Conservation (phyloP, 2,113 vertebrate species). For the Chlorocebus sabaeus region DNA sequence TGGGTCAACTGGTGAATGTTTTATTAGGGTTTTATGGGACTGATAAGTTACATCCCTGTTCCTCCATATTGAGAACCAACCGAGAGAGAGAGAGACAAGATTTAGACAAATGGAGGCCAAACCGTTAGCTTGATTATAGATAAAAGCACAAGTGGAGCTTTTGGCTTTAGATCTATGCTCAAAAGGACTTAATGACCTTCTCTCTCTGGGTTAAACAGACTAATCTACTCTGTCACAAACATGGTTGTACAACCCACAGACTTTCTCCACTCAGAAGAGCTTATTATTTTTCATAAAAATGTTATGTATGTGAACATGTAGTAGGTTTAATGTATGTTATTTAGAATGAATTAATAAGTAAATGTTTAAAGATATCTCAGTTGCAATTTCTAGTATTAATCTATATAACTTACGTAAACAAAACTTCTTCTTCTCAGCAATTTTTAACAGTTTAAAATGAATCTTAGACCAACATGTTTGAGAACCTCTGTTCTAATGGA, state of each 20-base stretch:
- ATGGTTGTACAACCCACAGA: neutral
- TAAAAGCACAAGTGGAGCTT: neutral
- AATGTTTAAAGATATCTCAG: neutral
- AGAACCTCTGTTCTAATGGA: neutral
- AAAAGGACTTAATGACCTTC: neutral
- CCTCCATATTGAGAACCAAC: neutral
- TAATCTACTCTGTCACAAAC: neutral
- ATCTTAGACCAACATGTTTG: neutral
- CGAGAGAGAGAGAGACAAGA: neutral
- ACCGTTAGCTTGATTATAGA: neutral
- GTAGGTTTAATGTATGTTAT: neutral
- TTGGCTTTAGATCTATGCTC: neutral
- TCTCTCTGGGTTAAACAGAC: neutral
- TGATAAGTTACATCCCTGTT: neutral
- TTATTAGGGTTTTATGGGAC: neutral
- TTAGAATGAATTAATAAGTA: neutral
- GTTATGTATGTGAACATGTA: neutral
- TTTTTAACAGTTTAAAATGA: neutral
- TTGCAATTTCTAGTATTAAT: neutral
- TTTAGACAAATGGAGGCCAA: neutral
- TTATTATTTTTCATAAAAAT: neutral
- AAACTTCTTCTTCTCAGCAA: neutral
- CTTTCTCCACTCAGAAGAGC: neutral
- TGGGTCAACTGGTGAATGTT: neutral
- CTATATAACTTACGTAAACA: neutral